A percentile compares a stretch with the other conserved stretches of the same genome.
Evolutionary conservation across 2,888 invertebrate genomes (phyloP).

Genomic region (Drosophila picticornis): DNA sequence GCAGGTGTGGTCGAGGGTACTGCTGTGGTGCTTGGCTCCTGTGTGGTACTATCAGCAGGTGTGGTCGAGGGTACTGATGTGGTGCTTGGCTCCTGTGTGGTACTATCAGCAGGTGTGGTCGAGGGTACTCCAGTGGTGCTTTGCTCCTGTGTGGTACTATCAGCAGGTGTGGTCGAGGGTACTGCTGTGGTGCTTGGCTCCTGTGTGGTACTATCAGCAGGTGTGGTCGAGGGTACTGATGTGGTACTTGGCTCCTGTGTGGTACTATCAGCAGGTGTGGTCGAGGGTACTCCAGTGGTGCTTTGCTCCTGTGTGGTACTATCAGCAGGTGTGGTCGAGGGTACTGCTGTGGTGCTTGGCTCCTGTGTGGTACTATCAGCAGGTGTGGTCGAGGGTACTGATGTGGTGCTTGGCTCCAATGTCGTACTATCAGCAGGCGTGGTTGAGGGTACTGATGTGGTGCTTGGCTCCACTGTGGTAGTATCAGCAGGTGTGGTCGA

Average conservation of each 20-base stretch:
- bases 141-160: conserved; percentile 9
- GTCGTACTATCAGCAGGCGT: background rate
- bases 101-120: background rate
- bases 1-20: conserved; percentile 8
- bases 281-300: background rate
- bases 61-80: background rate
- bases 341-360: conserved; percentile 3
- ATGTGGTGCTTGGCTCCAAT: background rate
- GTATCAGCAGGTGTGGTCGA: conserved; percentile 1
- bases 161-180: background rate
- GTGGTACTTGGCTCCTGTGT: conserved; percentile 1
- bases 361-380: background rate
- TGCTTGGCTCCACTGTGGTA: conserved; percentile 11
- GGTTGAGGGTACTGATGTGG: conserved; percentile 1
- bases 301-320: background rate
- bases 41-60: too few relatives aligned
- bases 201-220: background rate
- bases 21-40: conserved; percentile 1
- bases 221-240: background rate
- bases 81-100: conserved; percentile 12
- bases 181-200: conserved; percentile 5
- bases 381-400: conserved; percentile 1
- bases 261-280: background rate
- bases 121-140: conserved; percentile 1
- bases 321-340: background rate